Evolutionary conservation across 1,140 invertebrate species (phyloP), one percentile per base, ranked within the genome.

Genomic region (Camponotus pennsylvanicus): DNA sequence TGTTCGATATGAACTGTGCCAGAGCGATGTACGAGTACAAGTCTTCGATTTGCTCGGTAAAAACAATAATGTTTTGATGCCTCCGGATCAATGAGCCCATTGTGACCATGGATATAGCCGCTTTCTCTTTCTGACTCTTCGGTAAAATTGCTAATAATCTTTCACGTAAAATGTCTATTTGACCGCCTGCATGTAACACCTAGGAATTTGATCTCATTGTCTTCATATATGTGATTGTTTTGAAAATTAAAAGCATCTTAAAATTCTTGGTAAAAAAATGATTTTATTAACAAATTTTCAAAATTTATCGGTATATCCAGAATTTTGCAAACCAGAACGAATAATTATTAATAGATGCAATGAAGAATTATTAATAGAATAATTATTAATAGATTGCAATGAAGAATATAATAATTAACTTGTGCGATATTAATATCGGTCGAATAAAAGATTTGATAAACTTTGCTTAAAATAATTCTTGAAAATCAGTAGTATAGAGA

Each of bases 11-110:
- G 15, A 90, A 79, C 61, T 89, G 89, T 4, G 67, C 63, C 3
- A 89, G 37, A 2, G 85, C 73, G 13, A 90, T 89, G 13, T 87
- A 85, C 2, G 85, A 87, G 42, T 89, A 90, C 0, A 87, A 32
- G 15, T 52, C 42, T 18, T 90, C 88, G 18, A 89, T 82, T 40
- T 49, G 87, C 11, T 77, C 52, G 5, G 86, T 63, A 32, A 89
- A 87, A 5, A 13, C 0, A 0, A 85, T 89, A 21, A 90, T 80
- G 40, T 70, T 80, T 13, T 87, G 89, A 71, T 87, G 80, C 34
- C 32, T 71, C 27, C 4, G 61, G 18, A 87, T 85, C n/a, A 87
- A 64, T 0, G 61, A 34, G 34, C 67, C 63, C 13, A 89, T 59
- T 1, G 37, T 80, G 21, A 52, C n/a, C 15, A 32, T 6, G 6